A percentile compares a stretch with the other conserved stretches of the same genome.
phyloP scores from a whole-genome alignment of 1,140 invertebrate genomes.

The Rhopalosiphum maidis region DNA sequence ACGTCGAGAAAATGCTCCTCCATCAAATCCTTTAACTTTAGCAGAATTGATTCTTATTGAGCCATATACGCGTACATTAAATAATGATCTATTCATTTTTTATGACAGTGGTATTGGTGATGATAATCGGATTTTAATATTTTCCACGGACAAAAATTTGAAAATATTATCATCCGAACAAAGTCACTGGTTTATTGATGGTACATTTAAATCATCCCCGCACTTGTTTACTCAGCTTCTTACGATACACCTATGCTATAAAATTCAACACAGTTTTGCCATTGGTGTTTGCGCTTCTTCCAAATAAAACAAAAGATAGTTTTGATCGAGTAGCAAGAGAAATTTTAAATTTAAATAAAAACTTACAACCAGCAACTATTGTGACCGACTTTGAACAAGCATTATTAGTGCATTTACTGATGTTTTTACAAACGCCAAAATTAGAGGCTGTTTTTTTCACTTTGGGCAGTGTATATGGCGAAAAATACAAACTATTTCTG shows the following conservation, averaged over 20 bases:
- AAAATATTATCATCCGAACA: not conserved
- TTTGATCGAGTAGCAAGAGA: not conserved
- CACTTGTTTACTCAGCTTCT: not conserved
- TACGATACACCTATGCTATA: not conserved
- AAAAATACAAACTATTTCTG: not conserved
- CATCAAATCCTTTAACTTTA: not conserved
- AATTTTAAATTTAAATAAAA: constrained; percentile 16
- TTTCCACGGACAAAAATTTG: not conserved
- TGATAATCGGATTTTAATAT: not conserved
- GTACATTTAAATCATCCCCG: constrained; percentile 7
- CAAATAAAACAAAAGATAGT: not conserved
- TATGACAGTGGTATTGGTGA: not conserved
- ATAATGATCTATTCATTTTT: not conserved
- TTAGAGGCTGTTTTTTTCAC: not conserved
- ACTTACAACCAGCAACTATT: not conserved
- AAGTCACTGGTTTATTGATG: not conserved
- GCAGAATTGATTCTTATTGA: not conserved
- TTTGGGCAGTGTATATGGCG: not conserved
- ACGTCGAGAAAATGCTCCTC: not conserved
- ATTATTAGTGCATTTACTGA: not conserved
- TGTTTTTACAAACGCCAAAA: not conserved
- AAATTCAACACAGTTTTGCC: not conserved
- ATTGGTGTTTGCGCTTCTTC: not conserved
- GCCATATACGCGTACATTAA: not conserved
- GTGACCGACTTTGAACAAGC: not conserved